Evolutionary conservation across 2,797 vertebrate species (phyloP).

Genomic region (Cirrhinus molitorella): DNA sequence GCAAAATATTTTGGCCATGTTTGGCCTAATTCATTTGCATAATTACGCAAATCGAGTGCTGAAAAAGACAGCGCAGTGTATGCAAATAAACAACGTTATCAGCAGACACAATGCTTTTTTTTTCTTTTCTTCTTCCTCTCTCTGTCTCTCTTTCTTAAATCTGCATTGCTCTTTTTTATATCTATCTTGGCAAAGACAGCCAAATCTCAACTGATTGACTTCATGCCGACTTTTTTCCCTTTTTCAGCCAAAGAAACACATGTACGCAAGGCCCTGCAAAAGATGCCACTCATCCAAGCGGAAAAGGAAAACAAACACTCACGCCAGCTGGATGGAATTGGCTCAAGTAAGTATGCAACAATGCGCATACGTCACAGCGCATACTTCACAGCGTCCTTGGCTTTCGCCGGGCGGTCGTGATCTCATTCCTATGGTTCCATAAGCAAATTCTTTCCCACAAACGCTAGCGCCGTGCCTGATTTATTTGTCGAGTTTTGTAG

Average conservation of each 20-base stretch:
- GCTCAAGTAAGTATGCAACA: slow-evolving; percentile 20
- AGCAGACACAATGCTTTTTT: background rate
- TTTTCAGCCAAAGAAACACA: slow-evolving; percentile 29
- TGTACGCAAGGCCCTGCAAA: background rate
- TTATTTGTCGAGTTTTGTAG: slow-evolving; percentile 73
- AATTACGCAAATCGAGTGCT: background rate
- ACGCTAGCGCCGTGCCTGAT: slow-evolving; percentile 50
- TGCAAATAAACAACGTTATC: background rate
- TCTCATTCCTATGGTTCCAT: slow-evolving; percentile 33
- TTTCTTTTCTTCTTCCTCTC: background rate
- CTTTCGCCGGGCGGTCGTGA: slow-evolving; percentile 6
- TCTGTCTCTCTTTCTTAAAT: background rate
- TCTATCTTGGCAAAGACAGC: slow-evolving; percentile 30
- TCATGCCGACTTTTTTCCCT: background rate
- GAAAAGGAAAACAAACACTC: slow-evolving; percentile 18
- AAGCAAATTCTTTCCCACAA: slow-evolving; percentile 46
- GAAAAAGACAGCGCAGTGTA: background rate
- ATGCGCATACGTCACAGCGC: background rate
- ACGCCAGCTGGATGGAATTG: background rate
- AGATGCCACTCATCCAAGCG: background rate
- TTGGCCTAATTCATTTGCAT: background rate
- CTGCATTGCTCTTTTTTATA: slow-evolving; percentile 17
- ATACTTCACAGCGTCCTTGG: slow-evolving; percentile 24
- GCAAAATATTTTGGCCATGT: background rate
- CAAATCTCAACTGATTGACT: slow-evolving; percentile 35